Evolutionary conservation across 2,888 invertebrate genomes (phyloP), one percentile per base, ranked within the genome.

Genomic region (Aporophyla lueneburgensis): DNA sequence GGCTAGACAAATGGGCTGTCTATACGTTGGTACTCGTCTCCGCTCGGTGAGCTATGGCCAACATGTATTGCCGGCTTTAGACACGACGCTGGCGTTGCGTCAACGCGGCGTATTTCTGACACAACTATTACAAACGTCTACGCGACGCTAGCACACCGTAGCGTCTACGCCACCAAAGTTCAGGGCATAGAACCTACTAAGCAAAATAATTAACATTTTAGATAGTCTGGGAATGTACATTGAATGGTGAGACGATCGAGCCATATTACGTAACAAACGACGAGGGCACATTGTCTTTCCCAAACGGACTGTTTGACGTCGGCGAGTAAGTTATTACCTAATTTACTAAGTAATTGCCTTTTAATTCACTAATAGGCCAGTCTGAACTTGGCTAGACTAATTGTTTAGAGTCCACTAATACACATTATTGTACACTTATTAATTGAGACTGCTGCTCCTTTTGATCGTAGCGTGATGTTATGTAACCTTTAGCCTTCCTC

Each of bases 141-240:
- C 24, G 12, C 24, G 24, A 24, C 19, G 16, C 16, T 58, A 56
- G 14, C 56, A 24, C 24, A 16, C 16, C 24, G 24, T 24, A 24
- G 56, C 6, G 24, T 56, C 56, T 56, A 56, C 56, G 56, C 16
- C 43, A 46, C 10, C 6, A 16, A 63, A 14, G 21, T 43, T 16
- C 16, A 56, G 14, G 10, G 33, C 33, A 0, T 16, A 51, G 3
- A 66, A 14, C 7, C 27, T 49, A 24, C 21, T 27, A 51, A 53
- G 16, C 33, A 53, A 33, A 67, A 33, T 33, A 51, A 67, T 5
- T 33, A 16, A 16, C 56, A 16, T 56, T 79, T 70, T 80, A 94
- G 94, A 88, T 90, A 71, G 67, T 87, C 69, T 94, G 93, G 93
- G 73, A 79, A 46, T 94, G 93, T 80, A 76, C 56, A 0, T 76